A percentile compares a stretch with the other conserved stretches of the same genome.
These are phyloP conservation scores for Alviniconcha marisindica DNA, from an alignment of 1,140 invertebrate genomes.

Conservation along the genomic window DNA sequence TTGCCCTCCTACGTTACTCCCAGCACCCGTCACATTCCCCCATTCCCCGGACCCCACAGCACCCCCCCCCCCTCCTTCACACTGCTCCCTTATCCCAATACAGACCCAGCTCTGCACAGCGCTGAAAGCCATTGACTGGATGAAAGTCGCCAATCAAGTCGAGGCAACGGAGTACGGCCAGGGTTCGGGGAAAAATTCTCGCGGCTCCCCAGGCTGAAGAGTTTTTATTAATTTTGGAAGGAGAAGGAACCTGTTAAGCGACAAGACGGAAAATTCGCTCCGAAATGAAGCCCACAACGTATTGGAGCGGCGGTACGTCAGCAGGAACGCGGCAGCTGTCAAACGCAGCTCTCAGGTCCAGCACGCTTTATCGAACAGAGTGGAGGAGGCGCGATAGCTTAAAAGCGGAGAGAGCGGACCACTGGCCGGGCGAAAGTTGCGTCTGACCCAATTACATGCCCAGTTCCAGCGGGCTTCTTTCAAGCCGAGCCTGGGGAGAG, in stretches of 20 bases:
- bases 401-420: too few species aligned
- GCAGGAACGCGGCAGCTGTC: background rate
- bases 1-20: background rate
- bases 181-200: too few species aligned
- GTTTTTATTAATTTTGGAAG: conserved; percentile 4
- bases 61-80: background rate
- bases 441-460: too few species aligned
- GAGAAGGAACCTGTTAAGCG: conserved; percentile 2
- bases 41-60: background rate
- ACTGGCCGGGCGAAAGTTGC: too few species aligned
- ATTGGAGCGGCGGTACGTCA: conserved; percentile 1
- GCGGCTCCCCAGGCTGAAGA: too few species aligned
- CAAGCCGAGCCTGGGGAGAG: too few species aligned
- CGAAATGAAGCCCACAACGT: background rate
- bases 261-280: background rate
- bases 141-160: too few species aligned
- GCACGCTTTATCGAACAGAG: background rate
- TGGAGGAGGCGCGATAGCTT: too few species aligned
- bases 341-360: background rate
- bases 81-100: background rate
- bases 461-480: too few species aligned
- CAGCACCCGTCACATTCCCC: background rate
- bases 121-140: too few species aligned
- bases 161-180: too few species aligned
- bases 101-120: too few species aligned